phyloP scores from a whole-genome alignment of 2,797 vertebrate genomes.

The Simalia tracyae region DNA sequence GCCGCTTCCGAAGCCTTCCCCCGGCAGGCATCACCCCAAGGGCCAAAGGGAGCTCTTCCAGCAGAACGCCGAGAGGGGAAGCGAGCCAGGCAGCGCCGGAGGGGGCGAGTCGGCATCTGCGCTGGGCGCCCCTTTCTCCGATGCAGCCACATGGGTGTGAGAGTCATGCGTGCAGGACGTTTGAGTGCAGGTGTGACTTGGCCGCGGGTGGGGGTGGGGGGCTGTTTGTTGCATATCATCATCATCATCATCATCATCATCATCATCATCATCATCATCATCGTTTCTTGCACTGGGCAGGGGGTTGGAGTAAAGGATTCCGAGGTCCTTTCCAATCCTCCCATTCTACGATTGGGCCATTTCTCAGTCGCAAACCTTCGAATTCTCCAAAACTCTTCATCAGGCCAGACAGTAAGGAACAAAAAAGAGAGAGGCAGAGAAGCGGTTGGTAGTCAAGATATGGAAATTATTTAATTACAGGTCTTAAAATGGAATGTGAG shows the following conservation, averaged over 20 bases:
- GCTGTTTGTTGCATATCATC: no score
- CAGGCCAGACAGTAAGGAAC: background rate
- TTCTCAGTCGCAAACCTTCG: background rate
- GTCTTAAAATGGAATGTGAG: background rate
- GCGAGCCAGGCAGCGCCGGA: background rate
- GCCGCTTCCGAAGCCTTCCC: slow-evolving; percentile 42
- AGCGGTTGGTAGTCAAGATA: background rate
- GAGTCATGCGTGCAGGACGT: background rate
- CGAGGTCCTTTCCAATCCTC: background rate
- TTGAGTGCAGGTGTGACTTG: background rate
- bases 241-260: background rate
- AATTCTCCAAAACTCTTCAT: background rate
- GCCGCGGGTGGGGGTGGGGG: background rate
- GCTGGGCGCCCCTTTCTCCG: background rate
- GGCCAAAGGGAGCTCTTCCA: background rate
- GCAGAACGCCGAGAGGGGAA: background rate
- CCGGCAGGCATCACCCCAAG: background rate
- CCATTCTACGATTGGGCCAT: background rate
- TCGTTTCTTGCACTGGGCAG: background rate
- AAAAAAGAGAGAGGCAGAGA: background rate
- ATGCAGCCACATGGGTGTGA: background rate
- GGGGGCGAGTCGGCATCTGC: background rate
- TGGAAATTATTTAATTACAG: background rate
- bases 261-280: background rate
- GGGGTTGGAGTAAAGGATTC: background rate